Evolutionary conservation across 2,797 vertebrate genomes (phyloP).

Genomic region (Paratrypauchen microcephalus): DNA sequence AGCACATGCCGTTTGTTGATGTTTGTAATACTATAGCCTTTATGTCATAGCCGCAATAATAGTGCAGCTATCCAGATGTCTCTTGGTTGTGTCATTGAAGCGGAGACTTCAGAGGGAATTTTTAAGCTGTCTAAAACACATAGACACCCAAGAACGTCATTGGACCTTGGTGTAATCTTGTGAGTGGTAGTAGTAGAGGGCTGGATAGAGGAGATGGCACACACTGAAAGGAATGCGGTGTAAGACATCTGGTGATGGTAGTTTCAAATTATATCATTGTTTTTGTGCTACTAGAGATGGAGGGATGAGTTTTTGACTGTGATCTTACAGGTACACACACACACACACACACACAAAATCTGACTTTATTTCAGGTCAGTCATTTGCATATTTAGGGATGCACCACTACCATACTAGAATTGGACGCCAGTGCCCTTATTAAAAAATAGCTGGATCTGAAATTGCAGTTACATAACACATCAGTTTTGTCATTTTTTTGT

Average conservation of each 20-base stretch:
- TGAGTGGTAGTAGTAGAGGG: slow-evolving; percentile 26
- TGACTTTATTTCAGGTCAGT: not conserved
- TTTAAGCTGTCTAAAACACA: slow-evolving; percentile 23
- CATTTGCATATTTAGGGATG: not conserved
- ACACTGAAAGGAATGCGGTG: slow-evolving; percentile 56
- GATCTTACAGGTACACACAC: not conserved
- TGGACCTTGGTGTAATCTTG: slow-evolving; percentile 41
- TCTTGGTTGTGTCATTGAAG: slow-evolving; percentile 44
- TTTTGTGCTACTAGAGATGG: slow-evolving; percentile 24
- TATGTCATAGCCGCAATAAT: slow-evolving; percentile 62
- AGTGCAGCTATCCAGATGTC: slow-evolving; percentile 56
- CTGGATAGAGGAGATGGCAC: slow-evolving; percentile 29
- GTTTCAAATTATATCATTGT: slow-evolving; percentile 40
- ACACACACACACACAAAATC: too few relatives aligned
- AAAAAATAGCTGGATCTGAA: too few relatives aligned
- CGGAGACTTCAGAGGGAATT: slow-evolving; percentile 36
- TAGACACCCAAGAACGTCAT: slow-evolving; percentile 26
- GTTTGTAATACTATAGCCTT: slow-evolving; percentile 60
- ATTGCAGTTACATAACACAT: too few relatives aligned
- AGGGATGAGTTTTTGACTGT: not conserved
- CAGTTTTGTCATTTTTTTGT: too few relatives aligned
- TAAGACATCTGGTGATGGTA: slow-evolving; percentile 39
- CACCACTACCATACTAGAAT: too few relatives aligned
- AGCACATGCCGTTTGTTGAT: slow-evolving; percentile 35
- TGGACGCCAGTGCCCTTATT: too few relatives aligned